phyloP scores from a whole-genome alignment of 2,113 vertebrate genomes.

The Butorides virescens region DNA sequence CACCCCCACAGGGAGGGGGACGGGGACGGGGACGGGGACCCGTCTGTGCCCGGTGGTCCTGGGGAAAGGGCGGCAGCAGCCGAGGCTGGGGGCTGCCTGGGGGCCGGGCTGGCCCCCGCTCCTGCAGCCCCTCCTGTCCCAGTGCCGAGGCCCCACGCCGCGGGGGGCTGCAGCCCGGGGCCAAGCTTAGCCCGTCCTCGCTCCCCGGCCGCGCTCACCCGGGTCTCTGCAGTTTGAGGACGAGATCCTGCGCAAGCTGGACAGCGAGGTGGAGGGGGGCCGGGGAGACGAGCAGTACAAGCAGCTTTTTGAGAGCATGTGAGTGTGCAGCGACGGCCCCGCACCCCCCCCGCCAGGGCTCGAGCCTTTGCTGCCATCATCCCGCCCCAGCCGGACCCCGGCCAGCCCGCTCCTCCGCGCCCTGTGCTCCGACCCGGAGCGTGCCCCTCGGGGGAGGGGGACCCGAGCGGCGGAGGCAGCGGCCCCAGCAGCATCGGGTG shows the following conservation, averaged over 20 bases:
- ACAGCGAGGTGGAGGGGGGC: conserved; percentile 67
- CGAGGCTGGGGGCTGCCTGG: neutral
- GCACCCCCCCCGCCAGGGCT: neutral
- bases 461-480: too few relatives aligned
- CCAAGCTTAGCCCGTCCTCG: neutral
- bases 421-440: neutral
- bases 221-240: conserved; percentile 47
- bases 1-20: neutral
- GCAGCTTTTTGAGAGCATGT: conserved; percentile 61
- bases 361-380: neutral
- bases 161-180: neutral
- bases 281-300: conserved; percentile 63
- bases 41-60: accelerated
- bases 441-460: accelerated
- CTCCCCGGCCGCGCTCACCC: accelerated
- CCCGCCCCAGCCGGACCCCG: accelerated
- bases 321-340: neutral
- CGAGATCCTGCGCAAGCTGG: conserved; percentile 56
- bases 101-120: neutral
- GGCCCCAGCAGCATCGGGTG: accelerated
- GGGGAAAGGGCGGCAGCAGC: neutral
- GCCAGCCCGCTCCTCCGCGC: neutral
- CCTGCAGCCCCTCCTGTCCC: neutral
- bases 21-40: accelerated
- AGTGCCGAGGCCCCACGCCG: accelerated